Base-by-base conservation (phyloP, 2,113 vertebrate species). In the Pygoscelis antarcticus region DNA sequence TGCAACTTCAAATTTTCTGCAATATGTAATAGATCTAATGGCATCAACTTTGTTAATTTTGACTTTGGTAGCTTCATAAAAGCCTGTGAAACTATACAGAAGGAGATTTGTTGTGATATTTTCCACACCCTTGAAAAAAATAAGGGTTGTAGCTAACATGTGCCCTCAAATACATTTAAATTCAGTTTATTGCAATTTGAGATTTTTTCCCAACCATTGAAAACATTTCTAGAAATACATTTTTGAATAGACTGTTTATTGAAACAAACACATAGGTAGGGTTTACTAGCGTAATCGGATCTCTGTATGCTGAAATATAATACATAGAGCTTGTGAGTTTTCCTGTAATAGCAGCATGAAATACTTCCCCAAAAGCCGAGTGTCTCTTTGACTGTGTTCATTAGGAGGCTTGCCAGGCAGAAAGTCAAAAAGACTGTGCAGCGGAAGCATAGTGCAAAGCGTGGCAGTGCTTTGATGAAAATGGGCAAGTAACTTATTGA, bases 361-460 rank as follows among this genome's bases (percentile, higher is more conserved):
- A 21, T 47, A n/a, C 19, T 68, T 78, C 4, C 21, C 22, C 36
- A 20, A 38, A 49, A 87, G 55, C 47, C 29, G 34, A 26, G 13
- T 55, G 26, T 51, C 16, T 51, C 14, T 61, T 22, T 22, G 36
- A 7, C 21, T 40, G 23, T 38, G 66, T 68, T 62, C 12, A 3
- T 29, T 22, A n/a, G 40, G 29, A 66, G 21, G 21, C 13, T 46
- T 23, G 36, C 6, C 9, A 30, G 30, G 52, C 9, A 32, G 66
- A 74, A 44, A 2, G 68, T 25, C 22, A 34, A 6, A 62, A 69
- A 15, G 49, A 8, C 19, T 6, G 30, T 7, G 10, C 5, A 32
- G 64, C 0, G 2, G 55, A 38, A 87, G 30, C 1, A 0, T 9
- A 20, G n/a, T 12, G n/a, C 34, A 6, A 0, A 2, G 69, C 72